These are phyloP conservation scores for Loriculus beryllinus DNA, from an alignment of 2,797 vertebrate genomes.

Conservation along the genomic window DNA sequence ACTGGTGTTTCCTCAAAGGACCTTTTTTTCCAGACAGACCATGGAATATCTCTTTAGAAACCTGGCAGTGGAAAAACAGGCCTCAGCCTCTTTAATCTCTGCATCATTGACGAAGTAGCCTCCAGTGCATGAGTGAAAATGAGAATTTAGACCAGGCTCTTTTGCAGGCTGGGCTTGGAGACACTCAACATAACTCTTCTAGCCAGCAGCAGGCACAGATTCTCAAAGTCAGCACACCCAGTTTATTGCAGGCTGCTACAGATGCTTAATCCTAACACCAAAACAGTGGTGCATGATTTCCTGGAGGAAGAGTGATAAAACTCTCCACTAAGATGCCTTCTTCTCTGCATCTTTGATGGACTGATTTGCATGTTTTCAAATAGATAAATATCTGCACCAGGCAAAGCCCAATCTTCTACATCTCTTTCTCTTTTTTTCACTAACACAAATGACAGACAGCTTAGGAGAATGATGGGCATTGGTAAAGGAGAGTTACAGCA, in stretches of 20 bases:
- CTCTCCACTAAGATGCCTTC: fast-evolving
- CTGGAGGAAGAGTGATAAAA: background rate
- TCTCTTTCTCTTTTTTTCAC: background rate
- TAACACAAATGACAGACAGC: fast-evolving
- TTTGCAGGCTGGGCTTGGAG: background rate
- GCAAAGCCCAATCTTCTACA: background rate
- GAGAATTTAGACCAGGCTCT: background rate
- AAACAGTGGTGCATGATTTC: background rate
- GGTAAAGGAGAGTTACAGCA: background rate
- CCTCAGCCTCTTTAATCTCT: background rate
- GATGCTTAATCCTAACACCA: background rate
- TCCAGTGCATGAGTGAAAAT: background rate
- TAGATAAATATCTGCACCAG: background rate
- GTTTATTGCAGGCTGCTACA: background rate
- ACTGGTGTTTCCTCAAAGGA: background rate
- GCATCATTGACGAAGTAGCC: background rate
- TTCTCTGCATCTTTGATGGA: background rate
- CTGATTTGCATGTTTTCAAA: background rate
- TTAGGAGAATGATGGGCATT: background rate
- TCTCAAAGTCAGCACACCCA: background rate
- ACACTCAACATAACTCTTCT: background rate
- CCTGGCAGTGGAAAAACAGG: background rate
- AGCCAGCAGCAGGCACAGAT: background rate
- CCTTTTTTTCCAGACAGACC: background rate
- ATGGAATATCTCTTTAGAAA: background rate